Base-by-base conservation (phyloP, 2,888 invertebrate genomes). In the Macaria notata region DNA sequence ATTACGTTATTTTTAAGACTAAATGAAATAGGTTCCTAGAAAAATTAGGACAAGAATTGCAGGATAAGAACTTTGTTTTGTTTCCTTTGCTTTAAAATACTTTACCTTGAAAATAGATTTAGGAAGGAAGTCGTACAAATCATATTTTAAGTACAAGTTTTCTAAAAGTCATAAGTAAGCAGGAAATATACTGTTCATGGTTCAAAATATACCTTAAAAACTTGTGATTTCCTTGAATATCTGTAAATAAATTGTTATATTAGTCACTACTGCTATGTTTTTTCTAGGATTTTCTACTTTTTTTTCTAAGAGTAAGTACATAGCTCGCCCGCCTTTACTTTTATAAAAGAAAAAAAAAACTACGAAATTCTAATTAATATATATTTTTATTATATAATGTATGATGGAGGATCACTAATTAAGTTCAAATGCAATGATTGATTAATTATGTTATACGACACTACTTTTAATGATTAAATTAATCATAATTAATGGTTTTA, bases 321-420 rank as follows among this genome's bases (percentile, higher is more conserved):
- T 72, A 83, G 86, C 86, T 84, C 87, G 86, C 86, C 86, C 86
- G 86, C 86, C 73, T 55, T 54, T 71, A 74, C 66, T 51, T 54
- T 58, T 42, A 33, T 19, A 45, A 9, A 39, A 65, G 62, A 67
- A 64, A 61, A 50, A 65, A 64, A 67, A 70, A 56, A 58, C 70
- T 75, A 75, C 62, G 58, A 36, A 19, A 1, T n/a, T 56, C 9
- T 31, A 47, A 19, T 3, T n/a, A 6, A 30, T 48, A 3, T n/a
- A 1, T 41, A 3, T 19, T 19, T 19, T 19, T 19, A 19, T 19
- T 19, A 19, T 19, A 19, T 19, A 19, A 19, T 19, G 19, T 19
- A 19, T 19, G 19, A 19, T 19, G 1, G 19, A 19, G 19, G 19
- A 19, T 19, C 19, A 19, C 19, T 19, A 19, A 19, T 19, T 19